These are phyloP conservation scores for Aphis craccivora DNA, from an alignment of 1,140 invertebrate species.

Conservation along the genomic window DNA sequence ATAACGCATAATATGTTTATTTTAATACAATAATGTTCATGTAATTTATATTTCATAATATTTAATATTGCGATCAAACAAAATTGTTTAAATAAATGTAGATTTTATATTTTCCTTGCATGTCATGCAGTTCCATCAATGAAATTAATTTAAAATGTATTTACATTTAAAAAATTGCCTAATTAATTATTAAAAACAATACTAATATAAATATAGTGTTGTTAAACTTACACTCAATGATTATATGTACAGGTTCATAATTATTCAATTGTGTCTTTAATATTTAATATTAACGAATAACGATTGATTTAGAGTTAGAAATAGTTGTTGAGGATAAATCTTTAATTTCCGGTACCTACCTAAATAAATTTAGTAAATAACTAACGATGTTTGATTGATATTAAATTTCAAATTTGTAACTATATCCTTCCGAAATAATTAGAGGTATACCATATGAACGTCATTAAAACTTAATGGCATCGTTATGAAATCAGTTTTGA, in stretches of 20 bases:
- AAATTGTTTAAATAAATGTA: neutral
- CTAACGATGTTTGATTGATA: neutral
- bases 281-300: neutral
- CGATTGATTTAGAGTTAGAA: neutral
- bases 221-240: neutral
- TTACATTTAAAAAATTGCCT: neutral
- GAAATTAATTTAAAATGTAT: neutral
- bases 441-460: neutral
- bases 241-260: neutral
- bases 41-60: conserved; percentile 10
- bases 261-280: neutral
- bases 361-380: neutral
- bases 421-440: neutral
- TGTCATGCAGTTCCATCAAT: neutral
- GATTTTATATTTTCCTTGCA: neutral
- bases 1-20: neutral
- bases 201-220: neutral
- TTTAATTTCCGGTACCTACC: neutral
- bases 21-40: neutral
- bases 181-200: neutral
- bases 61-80: neutral
- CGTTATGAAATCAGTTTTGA: neutral
- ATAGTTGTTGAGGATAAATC: neutral
- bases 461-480: neutral
- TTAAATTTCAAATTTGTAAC: neutral